Conservation (phyloP, 37 sponge, comb jelly and placozoan genomes). For the Geodia barretti region DNA sequence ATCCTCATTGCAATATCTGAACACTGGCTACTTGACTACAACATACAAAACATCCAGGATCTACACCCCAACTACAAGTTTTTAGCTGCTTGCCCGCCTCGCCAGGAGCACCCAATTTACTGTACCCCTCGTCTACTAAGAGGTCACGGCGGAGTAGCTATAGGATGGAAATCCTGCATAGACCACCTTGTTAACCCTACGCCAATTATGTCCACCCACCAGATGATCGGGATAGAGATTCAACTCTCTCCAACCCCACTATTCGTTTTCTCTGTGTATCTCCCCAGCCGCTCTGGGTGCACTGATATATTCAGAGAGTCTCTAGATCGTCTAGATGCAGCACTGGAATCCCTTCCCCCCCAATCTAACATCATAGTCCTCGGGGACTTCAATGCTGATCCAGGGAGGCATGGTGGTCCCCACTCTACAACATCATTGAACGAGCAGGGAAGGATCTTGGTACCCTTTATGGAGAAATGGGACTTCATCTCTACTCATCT, state of each 20-base stretch:
- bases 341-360: background rate
- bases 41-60: background rate
- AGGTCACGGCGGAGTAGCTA: background rate
- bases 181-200: background rate
- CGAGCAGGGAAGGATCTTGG: conserved; percentile 1
- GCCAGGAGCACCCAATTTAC: background rate
- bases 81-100: background rate
- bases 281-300: background rate
- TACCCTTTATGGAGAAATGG: background rate
- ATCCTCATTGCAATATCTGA: background rate
- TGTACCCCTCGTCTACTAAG: background rate
- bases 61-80: background rate
- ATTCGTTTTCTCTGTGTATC: background rate
- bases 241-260: background rate
- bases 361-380: background rate
- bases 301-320: conserved; percentile 7
- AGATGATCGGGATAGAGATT: background rate
- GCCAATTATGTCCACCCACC: background rate
- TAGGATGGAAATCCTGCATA: background rate
- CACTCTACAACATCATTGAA: background rate
- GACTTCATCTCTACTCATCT: background rate
- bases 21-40: background rate
- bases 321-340: background rate
- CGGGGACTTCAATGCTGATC: conserved; percentile 16
- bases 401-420: conserved; percentile 4